These are phyloP conservation scores for Tenthredo notha DNA, from an alignment of 2,888 invertebrate genomes.

Conservation along the genomic window DNA sequence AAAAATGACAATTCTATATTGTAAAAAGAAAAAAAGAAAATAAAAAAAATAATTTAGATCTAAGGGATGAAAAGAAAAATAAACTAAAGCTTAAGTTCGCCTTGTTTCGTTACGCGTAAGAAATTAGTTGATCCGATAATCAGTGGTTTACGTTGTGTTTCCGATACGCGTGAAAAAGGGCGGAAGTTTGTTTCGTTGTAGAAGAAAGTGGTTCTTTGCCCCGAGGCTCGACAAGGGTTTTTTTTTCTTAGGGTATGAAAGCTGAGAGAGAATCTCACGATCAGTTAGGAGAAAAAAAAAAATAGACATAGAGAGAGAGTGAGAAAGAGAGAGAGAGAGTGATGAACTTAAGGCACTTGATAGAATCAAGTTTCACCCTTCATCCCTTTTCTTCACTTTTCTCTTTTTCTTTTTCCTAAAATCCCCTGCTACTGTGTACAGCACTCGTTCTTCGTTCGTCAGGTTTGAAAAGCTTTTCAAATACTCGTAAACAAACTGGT, in stretches of 20 bases:
- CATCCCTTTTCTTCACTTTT: neutral
- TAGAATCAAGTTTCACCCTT: conserved; percentile 9
- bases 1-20: no score
- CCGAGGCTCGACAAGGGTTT: neutral
- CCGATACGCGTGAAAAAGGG: neutral
- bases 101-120: neutral
- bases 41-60: neutral
- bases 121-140: conserved; percentile 16
- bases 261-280: neutral
- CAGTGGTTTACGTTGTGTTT: neutral
- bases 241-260: neutral
- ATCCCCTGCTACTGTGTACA: neutral
- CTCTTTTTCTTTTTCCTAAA: neutral
- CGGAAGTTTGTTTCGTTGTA: neutral
- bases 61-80: neutral
- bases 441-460: neutral
- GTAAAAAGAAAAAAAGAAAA: neutral
- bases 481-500: conserved; percentile 22
- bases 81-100: no score
- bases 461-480: conserved; percentile 41
- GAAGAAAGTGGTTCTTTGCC: neutral
- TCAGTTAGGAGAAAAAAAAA: neutral
- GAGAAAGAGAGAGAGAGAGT: neutral
- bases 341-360: conserved; percentile 25
- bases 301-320: neutral